phyloP scores from a whole-genome alignment of 2,888 invertebrate species.

The Elmis aenea region DNA sequence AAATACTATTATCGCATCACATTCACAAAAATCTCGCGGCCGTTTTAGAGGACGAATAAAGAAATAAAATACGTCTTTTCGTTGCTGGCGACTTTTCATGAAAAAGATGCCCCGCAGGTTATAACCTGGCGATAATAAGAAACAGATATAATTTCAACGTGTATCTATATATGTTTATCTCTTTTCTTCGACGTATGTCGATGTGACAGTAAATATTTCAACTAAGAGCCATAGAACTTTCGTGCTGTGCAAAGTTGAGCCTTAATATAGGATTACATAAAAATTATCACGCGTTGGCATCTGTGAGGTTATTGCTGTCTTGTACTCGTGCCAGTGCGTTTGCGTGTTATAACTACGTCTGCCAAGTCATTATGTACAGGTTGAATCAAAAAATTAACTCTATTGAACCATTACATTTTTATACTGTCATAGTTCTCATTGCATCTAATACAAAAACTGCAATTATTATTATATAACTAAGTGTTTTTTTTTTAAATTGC shows the following conservation, averaged over 20 bases:
- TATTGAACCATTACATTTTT: too few species aligned
- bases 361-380: constrained; percentile 1
- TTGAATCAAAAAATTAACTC: constrained; percentile 1
- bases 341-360: constrained; percentile 9
- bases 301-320: constrained; percentile 28
- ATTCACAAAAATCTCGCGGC: constrained; percentile 6
- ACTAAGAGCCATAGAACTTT: constrained; percentile 31
- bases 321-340: constrained; percentile 9
- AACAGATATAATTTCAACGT: constrained; percentile 12
- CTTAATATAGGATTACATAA: constrained; percentile 15
- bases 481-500: too few species aligned
- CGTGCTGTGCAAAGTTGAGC: constrained; percentile 18
- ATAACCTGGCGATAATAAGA: constrained; percentile 24
- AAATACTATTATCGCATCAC: constrained; percentile 6
- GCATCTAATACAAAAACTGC: too few species aligned
- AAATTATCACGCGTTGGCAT: constrained; percentile 10
- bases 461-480: too few species aligned
- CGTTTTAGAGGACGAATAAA: constrained; percentile 1
- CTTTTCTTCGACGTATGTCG: constrained; percentile 22
- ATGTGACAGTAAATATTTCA: constrained; percentile 25
- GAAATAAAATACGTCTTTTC: constrained; percentile 12
- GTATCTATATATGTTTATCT: constrained; percentile 18
- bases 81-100: constrained; percentile 10
- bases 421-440: too few species aligned
- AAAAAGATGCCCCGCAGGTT: constrained; percentile 28